Conservation (phyloP, 2,888 invertebrate genomes). For the Choreutis nemorana region DNA sequence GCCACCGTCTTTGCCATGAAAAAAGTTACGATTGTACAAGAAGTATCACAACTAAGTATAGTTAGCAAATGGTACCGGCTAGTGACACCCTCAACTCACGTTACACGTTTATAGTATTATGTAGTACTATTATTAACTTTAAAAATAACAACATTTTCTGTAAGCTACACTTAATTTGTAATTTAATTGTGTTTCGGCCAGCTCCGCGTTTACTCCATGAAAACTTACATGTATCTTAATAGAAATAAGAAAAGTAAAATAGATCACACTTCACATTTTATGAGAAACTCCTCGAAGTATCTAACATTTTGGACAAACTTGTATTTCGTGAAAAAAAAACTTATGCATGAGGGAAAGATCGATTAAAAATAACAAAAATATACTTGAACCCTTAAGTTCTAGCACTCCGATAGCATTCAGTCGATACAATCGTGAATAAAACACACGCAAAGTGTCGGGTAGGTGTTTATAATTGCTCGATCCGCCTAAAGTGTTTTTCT, state of each 20-base stretch:
- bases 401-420: slow-evolving; percentile 16
- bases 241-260: too few species aligned
- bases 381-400: slow-evolving; percentile 24
- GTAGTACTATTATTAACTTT: too few species aligned
- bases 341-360: too few species aligned
- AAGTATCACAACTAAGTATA: slow-evolving; percentile 22
- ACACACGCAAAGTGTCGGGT: slow-evolving; percentile 19
- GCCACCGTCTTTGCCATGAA: slow-evolving; percentile 33
- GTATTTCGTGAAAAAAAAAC: too few species aligned
- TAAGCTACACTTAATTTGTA: too few species aligned
- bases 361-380: slow-evolving; percentile 26
- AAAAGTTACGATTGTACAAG: too few species aligned
- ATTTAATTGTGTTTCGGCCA: too few species aligned
- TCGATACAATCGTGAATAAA: slow-evolving; percentile 25
- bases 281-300: neutral
- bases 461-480: too few species aligned
- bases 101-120: too few species aligned
- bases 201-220: neutral
- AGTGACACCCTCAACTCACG: slow-evolving; percentile 18
- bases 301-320: neutral
- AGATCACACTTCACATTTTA: too few species aligned
- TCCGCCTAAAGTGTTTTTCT: slow-evolving; percentile 17
- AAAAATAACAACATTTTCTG: too few species aligned
- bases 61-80: slow-evolving; percentile 21
- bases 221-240: neutral